Base-by-base conservation (phyloP, 2,888 invertebrate genomes). In the Drosophila maculinotata region DNA sequence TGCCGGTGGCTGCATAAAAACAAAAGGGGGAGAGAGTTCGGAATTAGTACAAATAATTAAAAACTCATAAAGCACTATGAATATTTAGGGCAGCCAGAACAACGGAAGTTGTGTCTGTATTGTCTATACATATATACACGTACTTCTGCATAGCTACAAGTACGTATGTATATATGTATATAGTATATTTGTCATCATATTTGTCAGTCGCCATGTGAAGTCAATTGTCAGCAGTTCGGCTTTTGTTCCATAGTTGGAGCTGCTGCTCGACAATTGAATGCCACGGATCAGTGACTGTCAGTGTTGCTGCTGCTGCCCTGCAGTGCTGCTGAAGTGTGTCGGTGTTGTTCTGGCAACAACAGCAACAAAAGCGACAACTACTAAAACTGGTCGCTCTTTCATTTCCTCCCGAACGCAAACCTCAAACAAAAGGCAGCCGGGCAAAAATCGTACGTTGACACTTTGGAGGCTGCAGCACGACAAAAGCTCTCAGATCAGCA, bases 381-480 rank as follows among this genome's bases (percentile, higher is more conserved):
- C 36, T 39, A 14, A 64, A 79, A 68, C 80, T 57, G 65, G 67
- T 68, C 54, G 39, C 49, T 72, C 60, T 69, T 63, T 64, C 45
- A 20, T 58, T 47, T 58, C 52, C 20, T 25, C 59, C 52, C 44
- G 47, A 60, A 36, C 44, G 36, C 51, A 35, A 33, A 54, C 49
- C 51, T 36, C 54, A 66, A 69, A 75, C 68, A 77, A 76, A 82
- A 69, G 80, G 41, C 76, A 48, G 53, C 38, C 49, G 54, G 42
- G 51, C 45, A 51, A 73, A 84, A 84, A 87, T 76, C 83, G 88
- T 89, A 77, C 88, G 74, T 89, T 89, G 90, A 89, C 88, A 89
- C 82, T 87, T 75, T 76, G 48, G 51, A 63, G 35, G 64, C 66
- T 58, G 52, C 39, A 28, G 15, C 57, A 41, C 38, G 31, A 60